A percentile compares a stretch with the other conserved stretches of the same genome.
These are phyloP conservation scores for Hoplias malabaricus DNA, from an alignment of 2,113 vertebrate species.

Conservation along the genomic window DNA sequence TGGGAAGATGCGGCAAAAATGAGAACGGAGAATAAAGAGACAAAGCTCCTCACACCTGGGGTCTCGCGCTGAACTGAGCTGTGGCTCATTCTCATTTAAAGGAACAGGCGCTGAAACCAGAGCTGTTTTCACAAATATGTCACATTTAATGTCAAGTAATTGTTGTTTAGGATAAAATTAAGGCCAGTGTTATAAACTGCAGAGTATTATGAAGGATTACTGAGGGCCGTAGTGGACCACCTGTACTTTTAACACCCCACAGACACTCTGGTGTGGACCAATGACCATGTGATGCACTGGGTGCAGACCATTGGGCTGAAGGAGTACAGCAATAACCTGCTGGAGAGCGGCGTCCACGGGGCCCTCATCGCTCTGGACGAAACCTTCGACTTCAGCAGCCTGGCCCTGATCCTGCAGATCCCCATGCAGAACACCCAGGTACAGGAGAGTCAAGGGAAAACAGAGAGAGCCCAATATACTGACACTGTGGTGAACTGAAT, in stretches of 20 bases:
- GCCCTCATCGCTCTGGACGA: slow-evolving; percentile 89
- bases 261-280: slow-evolving; percentile 97
- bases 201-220: neutral
- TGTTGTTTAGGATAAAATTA: no score
- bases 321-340: slow-evolving; percentile 87
- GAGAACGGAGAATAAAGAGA: no score
- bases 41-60: no score
- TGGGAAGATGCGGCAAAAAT: no score
- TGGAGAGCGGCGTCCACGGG: slow-evolving; percentile 90
- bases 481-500: no score
- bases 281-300: slow-evolving; percentile 95
- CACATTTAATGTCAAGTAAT: no score
- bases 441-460: neutral
- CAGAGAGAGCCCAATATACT: neutral
- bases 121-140: no score
- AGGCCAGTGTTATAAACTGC: no score
- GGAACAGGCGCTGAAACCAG: no score
- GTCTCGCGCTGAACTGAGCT: no score
- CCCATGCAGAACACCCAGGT: slow-evolving; percentile 98
- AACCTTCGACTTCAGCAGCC: slow-evolving; percentile 91
- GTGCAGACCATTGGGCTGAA: slow-evolving; percentile 90
- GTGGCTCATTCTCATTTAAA: no score
- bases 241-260: neutral
- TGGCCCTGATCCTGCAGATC: slow-evolving; percentile 93
- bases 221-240: neutral